Evolutionary conservation across 2,797 vertebrate species (phyloP).

Genomic region (Sternarchorhynchus goeldii): DNA sequence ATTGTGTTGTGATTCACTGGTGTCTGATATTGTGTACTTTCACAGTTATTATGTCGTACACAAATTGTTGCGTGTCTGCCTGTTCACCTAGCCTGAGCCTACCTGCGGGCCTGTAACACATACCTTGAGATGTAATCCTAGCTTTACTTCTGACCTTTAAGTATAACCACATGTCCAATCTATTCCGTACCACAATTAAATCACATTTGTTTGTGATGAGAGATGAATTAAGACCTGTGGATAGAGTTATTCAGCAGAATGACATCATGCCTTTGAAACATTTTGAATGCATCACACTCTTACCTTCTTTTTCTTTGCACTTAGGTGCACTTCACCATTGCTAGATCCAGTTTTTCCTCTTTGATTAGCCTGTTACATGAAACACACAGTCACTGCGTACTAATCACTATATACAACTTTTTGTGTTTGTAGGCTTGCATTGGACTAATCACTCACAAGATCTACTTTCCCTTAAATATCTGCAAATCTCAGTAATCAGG

Average conservation of each 20-base stretch:
- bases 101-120: too few relatives aligned
- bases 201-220: not conserved
- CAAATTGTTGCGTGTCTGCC: too few relatives aligned
- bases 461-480: slow-evolving; percentile 39
- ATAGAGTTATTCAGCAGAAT: not conserved
- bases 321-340: slow-evolving; percentile 14
- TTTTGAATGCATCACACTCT: slow-evolving; percentile 1
- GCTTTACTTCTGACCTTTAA: too few relatives aligned
- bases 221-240: not conserved
- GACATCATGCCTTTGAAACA: slow-evolving; percentile 28
- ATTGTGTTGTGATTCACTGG: too few relatives aligned
- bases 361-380: slow-evolving; percentile 49
- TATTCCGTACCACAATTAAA: too few relatives aligned
- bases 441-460: slow-evolving; percentile 14
- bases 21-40: too few relatives aligned
- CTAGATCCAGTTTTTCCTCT: slow-evolving; percentile 40
- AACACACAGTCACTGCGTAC: slow-evolving; percentile 30
- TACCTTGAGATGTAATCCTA: too few relatives aligned
- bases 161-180: too few relatives aligned
- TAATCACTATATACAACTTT: not conserved
- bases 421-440: too few relatives aligned
- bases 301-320: not conserved
- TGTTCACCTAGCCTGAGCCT: too few relatives aligned
- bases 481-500: slow-evolving; percentile 20
- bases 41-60: too few relatives aligned